These are phyloP conservation scores for Schizotus pectinicornis DNA, from an alignment of 2,888 invertebrate genomes.

Conservation along the genomic window DNA sequence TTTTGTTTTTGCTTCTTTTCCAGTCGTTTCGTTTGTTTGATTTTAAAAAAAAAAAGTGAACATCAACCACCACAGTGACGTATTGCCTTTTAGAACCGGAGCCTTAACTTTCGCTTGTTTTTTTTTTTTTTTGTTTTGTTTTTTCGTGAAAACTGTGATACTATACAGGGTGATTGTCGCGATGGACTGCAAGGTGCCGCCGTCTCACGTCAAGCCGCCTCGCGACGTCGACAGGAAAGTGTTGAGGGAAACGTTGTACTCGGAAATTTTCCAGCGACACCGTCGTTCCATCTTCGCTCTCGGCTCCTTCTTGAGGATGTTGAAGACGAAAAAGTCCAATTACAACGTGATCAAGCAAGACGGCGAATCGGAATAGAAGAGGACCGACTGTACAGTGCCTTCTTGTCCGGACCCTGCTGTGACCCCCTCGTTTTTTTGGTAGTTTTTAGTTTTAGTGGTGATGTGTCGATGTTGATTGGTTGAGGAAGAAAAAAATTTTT, in stretches of 20 bases:
- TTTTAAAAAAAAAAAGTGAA: no score
- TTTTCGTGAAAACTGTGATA: constrained; percentile 8
- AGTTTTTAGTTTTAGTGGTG: no score
- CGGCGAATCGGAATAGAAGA: constrained; percentile 50
- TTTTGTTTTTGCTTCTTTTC: no score
- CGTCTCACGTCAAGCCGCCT: constrained; percentile 45
- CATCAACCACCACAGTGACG: no score
- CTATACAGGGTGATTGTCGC: constrained; percentile 17
- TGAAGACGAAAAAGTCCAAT: constrained; percentile 76
- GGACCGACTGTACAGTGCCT: no score
- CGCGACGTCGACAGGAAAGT: constrained; percentile 66
- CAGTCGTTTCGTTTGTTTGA: no score
- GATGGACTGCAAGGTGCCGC: constrained; percentile 55
- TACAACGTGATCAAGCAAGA: constrained; percentile 74
- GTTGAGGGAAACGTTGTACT: constrained; percentile 74
- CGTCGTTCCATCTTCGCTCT: constrained; percentile 77
- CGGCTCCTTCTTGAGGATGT: constrained; percentile 76
- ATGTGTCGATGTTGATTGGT: no score
- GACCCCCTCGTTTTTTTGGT: no score
- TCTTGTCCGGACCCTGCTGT: no score
- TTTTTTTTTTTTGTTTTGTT: neutral
- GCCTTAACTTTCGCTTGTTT: constrained; percentile 11
- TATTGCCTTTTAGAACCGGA: constrained; percentile 23
- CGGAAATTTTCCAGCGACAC: constrained; percentile 80
- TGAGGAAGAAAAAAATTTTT: no score